Evolutionary conservation across 1,140 invertebrate species (phyloP).

Genomic region (Venturia canescens): DNA sequence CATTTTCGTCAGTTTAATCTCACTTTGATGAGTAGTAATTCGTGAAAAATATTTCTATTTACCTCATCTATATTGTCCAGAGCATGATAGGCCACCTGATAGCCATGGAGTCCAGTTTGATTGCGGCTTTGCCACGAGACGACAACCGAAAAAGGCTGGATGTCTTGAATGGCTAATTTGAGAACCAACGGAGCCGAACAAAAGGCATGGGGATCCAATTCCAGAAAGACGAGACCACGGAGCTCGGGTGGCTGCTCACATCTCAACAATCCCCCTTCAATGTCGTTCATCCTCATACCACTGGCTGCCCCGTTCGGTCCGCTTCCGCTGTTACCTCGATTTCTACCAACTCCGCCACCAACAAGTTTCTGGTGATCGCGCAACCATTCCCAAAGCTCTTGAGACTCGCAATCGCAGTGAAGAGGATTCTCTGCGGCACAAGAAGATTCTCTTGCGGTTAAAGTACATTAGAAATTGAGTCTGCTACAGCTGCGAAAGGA

Average conservation of each 20-base stretch:
- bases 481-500: neutral
- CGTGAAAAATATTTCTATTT: conserved; percentile 47
- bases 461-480: neutral
- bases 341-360: conserved; percentile 49
- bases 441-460: neutral
- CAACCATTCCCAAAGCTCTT: conserved; percentile 93
- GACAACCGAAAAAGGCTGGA: conserved; percentile 90
- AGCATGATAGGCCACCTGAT: conserved; percentile 90
- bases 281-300: conserved; percentile 72
- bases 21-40: too few species aligned
- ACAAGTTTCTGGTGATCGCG: conserved; percentile 88
- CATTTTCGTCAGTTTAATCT: too few species aligned
- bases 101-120: conserved; percentile 89
- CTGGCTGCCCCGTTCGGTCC: conserved; percentile 76
- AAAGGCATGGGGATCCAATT: conserved; percentile 87
- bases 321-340: conserved; percentile 75
- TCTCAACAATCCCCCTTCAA: conserved; percentile 77
- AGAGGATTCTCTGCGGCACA: conserved; percentile 87
- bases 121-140: conserved; percentile 94
- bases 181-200: conserved; percentile 89
- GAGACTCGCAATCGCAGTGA: conserved; percentile 88
- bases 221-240: conserved; percentile 85
- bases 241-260: conserved; percentile 89
- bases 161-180: conserved; percentile 90
- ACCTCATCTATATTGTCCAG: conserved; percentile 81